Base-by-base conservation (phyloP, 2,888 invertebrate genomes). In the Rosalia funebris region DNA sequence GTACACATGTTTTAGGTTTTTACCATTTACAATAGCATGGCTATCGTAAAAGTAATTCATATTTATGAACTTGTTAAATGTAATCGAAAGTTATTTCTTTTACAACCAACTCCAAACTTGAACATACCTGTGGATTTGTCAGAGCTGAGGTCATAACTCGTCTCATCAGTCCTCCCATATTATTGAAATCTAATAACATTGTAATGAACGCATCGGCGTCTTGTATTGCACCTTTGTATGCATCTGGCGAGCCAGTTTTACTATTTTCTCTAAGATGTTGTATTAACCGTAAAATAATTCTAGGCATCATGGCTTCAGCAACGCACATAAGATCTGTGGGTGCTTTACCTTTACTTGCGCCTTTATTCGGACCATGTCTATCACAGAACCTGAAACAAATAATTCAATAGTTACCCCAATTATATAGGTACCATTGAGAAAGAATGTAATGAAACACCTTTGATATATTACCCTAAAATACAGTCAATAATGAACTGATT, bases 161-260 rank as follows among this genome's bases (percentile, higher is more conserved):
- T 69, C 96, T 86, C 97, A 98, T 97, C 66, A 96, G 89, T 69
- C 96, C 96, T 32, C 98, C 98, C 94, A 97, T 95, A 77, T 95
- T 94, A 83, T 96, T 96, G 73, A 96, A 88, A 78, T 95, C 94
- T 82, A 96, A 91, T 62, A 98, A 83, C 91, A 97, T 95, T 70
- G 91, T 90, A 60, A 96, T 88, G 82, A 91, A 96, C 60, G 88
- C 87, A 80, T 96, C 95, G 58, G 95, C 93, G 75, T 93, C 91
- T 76, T 91, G 90, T 68, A 95, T 91, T 16, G 91, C 91, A 34
- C 72, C 72, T 67, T 87, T 85, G 76, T 89, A 88, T 57, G 86
- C 86, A 76, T 91, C 89, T 3, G 89, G 77, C 1, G 65, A 53
- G 11, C 64, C 66, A 31, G 56, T 62, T 54, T 68, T 68, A 52